Evolutionary conservation across 2,113 vertebrate genomes (phyloP).

Genomic region (Xenopus laevis): DNA sequence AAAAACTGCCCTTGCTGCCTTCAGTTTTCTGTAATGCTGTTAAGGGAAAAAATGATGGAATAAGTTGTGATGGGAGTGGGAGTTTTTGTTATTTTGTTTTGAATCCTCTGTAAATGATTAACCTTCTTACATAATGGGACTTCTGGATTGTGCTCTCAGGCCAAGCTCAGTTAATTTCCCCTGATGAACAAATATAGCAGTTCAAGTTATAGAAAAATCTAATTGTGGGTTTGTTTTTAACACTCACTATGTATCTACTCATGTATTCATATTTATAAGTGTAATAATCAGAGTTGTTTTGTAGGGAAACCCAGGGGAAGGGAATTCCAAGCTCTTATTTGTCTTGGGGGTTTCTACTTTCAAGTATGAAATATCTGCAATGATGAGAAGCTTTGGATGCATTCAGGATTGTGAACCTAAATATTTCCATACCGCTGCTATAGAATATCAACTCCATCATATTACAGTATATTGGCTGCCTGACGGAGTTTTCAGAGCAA

Average conservation of each 20-base stretch:
- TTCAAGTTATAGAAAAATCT: not conserved
- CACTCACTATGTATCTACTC: not conserved
- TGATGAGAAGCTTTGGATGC: too few relatives aligned
- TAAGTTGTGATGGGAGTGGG: too few relatives aligned
- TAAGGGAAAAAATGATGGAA: too few relatives aligned
- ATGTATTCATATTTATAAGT: not conserved
- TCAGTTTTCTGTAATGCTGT: too few relatives aligned
- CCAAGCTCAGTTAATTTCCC: constrained; percentile 12
- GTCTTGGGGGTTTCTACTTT: too few relatives aligned
- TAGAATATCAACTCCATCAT: too few relatives aligned
- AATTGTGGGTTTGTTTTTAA: not conserved
- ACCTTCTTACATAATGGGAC: constrained; percentile 10
- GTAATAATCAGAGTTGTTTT: constrained; percentile 25
- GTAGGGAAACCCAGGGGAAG: not conserved
- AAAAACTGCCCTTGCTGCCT: too few relatives aligned
- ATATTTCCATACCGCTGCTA: too few relatives aligned
- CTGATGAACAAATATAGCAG: not conserved
- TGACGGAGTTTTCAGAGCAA: too few relatives aligned
- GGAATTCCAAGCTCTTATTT: not conserved
- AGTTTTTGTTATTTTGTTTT: not conserved
- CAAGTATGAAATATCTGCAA: too few relatives aligned
- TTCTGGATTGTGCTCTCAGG: constrained; percentile 1
- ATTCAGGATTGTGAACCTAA: too few relatives aligned
- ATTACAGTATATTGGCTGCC: too few relatives aligned
- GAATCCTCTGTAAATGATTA: constrained; percentile 9